Evolutionary conservation across 2,797 vertebrate species (phyloP).

Genomic region (Cygnus olor): DNA sequence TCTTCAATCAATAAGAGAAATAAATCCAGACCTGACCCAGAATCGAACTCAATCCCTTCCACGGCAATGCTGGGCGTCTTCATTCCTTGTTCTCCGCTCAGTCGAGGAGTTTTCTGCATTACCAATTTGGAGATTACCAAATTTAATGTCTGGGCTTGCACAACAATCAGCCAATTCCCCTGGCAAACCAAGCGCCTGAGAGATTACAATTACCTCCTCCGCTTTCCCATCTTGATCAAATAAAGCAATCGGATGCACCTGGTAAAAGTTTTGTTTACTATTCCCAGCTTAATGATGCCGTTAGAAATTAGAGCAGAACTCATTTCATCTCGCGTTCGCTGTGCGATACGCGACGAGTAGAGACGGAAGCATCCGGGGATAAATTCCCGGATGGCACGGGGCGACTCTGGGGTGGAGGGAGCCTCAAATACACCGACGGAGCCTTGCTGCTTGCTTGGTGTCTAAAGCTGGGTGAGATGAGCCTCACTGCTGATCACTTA

Average conservation of each 20-base stretch:
- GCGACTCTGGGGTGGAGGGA: background rate
- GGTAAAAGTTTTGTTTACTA: background rate
- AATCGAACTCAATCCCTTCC: background rate
- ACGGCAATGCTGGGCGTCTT: background rate
- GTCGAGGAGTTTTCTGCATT: background rate
- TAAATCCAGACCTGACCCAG: background rate
- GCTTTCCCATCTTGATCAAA: background rate
- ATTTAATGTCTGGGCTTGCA: background rate
- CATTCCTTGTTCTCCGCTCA: background rate
- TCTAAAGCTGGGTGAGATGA: background rate
- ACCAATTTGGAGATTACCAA: background rate
- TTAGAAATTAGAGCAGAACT: background rate
- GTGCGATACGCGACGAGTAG: too few species aligned
- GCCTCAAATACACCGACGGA: fast-evolving
- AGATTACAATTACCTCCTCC: background rate
- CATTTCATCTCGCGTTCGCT: background rate
- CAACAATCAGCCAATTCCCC: background rate
- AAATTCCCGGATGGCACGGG: background rate
- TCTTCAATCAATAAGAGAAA: background rate
- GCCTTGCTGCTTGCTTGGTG: too few species aligned
- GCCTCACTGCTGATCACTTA: background rate
- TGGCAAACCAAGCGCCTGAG: background rate
- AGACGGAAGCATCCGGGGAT: background rate
- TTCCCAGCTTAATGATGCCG: background rate
- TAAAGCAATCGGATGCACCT: background rate